phyloP scores from a whole-genome alignment of 35 echinoderm and acorn worm genomes.

The Heliocidaris tuberculata region DNA sequence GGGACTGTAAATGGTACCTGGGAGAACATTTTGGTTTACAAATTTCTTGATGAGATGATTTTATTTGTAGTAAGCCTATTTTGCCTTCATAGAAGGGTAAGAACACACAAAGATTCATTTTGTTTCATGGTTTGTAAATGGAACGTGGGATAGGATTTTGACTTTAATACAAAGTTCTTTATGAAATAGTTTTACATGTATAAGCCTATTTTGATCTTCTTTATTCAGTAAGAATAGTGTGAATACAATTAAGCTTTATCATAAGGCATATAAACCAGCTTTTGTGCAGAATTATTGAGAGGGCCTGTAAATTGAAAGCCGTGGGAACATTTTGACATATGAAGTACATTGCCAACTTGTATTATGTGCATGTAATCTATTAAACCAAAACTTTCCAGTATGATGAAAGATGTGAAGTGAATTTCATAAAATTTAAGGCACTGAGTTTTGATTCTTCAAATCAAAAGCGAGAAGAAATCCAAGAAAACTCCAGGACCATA shows the following conservation, averaged over 20 bases:
- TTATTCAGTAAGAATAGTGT: not conserved
- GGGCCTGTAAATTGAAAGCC: not conserved
- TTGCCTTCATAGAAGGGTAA: not conserved
- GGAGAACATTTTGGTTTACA: not conserved
- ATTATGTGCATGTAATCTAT: too few species aligned
- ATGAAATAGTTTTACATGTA: not conserved
- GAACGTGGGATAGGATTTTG: not conserved
- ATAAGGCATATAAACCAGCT: not conserved
- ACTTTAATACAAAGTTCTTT: not conserved
- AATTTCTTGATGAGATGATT: not conserved
- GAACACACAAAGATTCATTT: too few species aligned
- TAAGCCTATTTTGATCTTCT: not conserved
- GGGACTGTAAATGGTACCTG: not conserved
- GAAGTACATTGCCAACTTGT: not conserved
- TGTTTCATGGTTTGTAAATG: not conserved
- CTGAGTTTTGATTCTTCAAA: too few species aligned
- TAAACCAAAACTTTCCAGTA: too few species aligned
- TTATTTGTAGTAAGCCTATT: not conserved
- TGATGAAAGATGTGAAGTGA: too few species aligned
- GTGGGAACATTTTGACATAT: not conserved
- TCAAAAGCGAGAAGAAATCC: too few species aligned
- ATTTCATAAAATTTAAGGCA: too few species aligned
- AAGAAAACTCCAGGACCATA: too few species aligned
- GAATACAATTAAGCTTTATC: not conserved
- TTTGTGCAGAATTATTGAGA: not conserved